phyloP scores from a whole-genome alignment of 2,888 invertebrate genomes.

The Eupithecia subumbrata region DNA sequence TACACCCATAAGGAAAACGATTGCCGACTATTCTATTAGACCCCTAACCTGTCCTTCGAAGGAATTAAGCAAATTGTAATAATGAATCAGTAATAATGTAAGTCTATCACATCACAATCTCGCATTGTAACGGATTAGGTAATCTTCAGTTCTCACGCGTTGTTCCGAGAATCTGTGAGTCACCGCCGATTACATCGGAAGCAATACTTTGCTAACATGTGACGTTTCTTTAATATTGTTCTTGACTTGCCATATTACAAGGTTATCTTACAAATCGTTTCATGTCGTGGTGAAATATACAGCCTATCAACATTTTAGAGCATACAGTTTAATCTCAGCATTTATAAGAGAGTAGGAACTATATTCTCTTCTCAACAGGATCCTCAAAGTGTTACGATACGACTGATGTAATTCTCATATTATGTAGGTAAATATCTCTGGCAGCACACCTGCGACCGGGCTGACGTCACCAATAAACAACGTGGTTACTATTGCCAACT shows the following conservation, averaged over 20 bases:
- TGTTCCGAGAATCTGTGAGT: slow-evolving; percentile 65
- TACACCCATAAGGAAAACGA: slow-evolving; percentile 41
- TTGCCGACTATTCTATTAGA: slow-evolving; percentile 15
- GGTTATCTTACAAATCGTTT: background rate
- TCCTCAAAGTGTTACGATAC: slow-evolving; percentile 23
- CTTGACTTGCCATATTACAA: slow-evolving; percentile 19
- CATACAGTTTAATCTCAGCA: background rate
- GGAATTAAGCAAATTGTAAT: slow-evolving; percentile 3
- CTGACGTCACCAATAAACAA: slow-evolving; percentile 61
- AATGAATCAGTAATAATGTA: slow-evolving; percentile 22
- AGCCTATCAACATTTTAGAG: background rate
- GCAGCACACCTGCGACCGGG: slow-evolving; percentile 60
- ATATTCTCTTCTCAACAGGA: slow-evolving; percentile 30
- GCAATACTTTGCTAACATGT: slow-evolving; percentile 55
- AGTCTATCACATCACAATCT: slow-evolving; percentile 27
- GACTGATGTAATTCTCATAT: slow-evolving; percentile 51
- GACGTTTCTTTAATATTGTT: slow-evolving; percentile 32
- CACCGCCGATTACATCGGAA: slow-evolving; percentile 58
- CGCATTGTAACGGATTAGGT: slow-evolving; percentile 50
- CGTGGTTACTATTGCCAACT: slow-evolving; percentile 44
- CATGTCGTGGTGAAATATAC: background rate
- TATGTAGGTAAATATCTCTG: slow-evolving; percentile 53
- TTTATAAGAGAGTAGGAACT: background rate
- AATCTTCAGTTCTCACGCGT: slow-evolving; percentile 51
- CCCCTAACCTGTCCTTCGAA: slow-evolving; percentile 10